Base-by-base conservation (phyloP, 2,113 vertebrate species). In the Gavialis gangeticus region DNA sequence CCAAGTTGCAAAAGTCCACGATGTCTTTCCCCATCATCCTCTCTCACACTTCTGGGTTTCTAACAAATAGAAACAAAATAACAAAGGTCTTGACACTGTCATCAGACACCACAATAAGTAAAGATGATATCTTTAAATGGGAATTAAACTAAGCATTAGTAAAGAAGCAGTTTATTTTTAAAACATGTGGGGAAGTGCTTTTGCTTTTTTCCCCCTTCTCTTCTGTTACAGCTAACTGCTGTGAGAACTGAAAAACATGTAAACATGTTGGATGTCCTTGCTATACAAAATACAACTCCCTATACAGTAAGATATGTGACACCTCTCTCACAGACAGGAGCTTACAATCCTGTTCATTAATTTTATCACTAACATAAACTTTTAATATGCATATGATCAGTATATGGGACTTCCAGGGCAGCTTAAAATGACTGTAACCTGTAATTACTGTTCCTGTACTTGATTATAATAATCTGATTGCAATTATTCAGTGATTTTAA, bases 391-490 rank as follows among this genome's bases (percentile, higher is more conserved):
- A 97, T 98, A 98, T 98, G 97, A 98, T 99, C 98, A 98, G 98
- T 98, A 98, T 98, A 99, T 98, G 98, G 98, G 99, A 99, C 98
- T 99, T 99, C 97, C 98, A 99, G 98, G 98, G 98, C 98, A 98
- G 98, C 97, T 99, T 99, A 99, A 98, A 99, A 99, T 99, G 98
- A 99, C 98, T 99, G 98, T 98, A 99, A 99, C 99, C 99, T 99
- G 98, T 99, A 99, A 99, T 99, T 99, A 99, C 99, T 99, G 98
- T 98, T 99, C 98, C 98, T 99, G 98, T 98, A 99, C 99, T 99
- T 99, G 99, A 99, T 99, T 99, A 99, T 99, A 99, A 99, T 99
- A 99, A 99, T 99, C 99, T 99, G 99, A 99, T 99, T 99, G 99
- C 99, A 99, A 99, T 99, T 99, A 99, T 99, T 99, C 99, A 99